Evolutionary conservation across 2,888 invertebrate species (phyloP).

Genomic region (Melolontha melolontha): DNA sequence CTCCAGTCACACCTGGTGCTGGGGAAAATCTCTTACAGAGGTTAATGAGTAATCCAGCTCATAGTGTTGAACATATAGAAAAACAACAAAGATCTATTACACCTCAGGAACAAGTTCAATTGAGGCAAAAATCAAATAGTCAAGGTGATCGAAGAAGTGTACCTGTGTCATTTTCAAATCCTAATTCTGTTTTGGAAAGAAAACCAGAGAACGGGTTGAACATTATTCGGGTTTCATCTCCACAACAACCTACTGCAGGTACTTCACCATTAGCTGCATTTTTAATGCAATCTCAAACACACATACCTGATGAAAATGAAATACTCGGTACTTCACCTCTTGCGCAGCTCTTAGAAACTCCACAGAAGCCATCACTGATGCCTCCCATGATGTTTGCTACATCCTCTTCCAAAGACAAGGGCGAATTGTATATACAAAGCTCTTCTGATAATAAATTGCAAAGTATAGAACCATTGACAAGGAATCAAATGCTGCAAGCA

Average conservation of each 20-base stretch:
- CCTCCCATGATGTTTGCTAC: slow-evolving; percentile 88
- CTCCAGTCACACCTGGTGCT: slow-evolving; percentile 63
- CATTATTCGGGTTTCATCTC: slow-evolving; percentile 70
- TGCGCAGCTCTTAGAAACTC: slow-evolving; percentile 69
- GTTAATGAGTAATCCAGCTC: slow-evolving; percentile 86
- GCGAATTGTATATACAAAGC: slow-evolving; percentile 39
- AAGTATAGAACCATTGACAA: slow-evolving; percentile 81
- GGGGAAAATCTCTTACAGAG: slow-evolving; percentile 73
- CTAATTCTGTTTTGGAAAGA: slow-evolving; percentile 47
- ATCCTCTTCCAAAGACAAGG: slow-evolving; percentile 58
- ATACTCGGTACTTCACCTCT: slow-evolving; percentile 66
- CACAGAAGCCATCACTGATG: slow-evolving; percentile 81
- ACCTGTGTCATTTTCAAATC: slow-evolving; percentile 56
- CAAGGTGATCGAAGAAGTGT: slow-evolving; percentile 58
- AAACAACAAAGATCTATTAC: slow-evolving; percentile 84
- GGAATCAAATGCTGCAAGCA: slow-evolving; percentile 90
- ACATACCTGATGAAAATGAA: slow-evolving; percentile 50
- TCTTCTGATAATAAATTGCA: slow-evolving; percentile 49
- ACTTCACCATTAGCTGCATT: slow-evolving; percentile 54
- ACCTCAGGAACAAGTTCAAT: slow-evolving; percentile 69
- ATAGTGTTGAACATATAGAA: slow-evolving; percentile 89
- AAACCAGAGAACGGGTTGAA: slow-evolving; percentile 68
- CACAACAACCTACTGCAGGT: slow-evolving; percentile 59
- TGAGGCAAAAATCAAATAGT: slow-evolving; percentile 51
- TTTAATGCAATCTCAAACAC: slow-evolving; percentile 54